Base-by-base conservation (phyloP, 2,888 invertebrate species). In the Rhingia rostrata region DNA sequence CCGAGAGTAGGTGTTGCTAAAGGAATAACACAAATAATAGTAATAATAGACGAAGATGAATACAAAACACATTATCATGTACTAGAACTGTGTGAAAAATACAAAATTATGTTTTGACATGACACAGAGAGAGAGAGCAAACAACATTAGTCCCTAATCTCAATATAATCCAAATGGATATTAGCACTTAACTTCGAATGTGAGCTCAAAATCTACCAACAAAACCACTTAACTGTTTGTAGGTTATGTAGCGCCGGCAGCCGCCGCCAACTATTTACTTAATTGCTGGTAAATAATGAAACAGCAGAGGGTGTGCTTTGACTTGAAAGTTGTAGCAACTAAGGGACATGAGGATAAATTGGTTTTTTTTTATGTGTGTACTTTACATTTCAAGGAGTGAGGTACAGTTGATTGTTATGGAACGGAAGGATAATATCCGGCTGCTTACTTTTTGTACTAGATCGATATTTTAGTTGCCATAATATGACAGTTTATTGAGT, bases 21-120 rank as follows among this genome's bases (percentile, higher is more conserved):
- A 78, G 30, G 43, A 67, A 45, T 74, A 64, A 72, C 61, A 64
- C 58, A 66, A 78, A 70, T 63, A 69, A 75, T 61, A 77, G 69
- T 75, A 74, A 51, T 43, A 56, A 41, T 3, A 64, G 51, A 54
- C 32, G 61, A 58, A 61, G 30, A 77, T 60, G 7, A 67, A 47
- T 37, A 60, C 69, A 47, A 43, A 53, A 45, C 54, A 33, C 45
- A 51, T 35, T 53, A 47, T 37, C 14, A 51, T 61, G 53, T 51
- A 56, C 35, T 56, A 56, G 41, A 30, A 7, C 60, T 58, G 67
- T 30, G 49, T 56, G 63, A 69, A 83, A 72, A 80, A 80, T 80
- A 80, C 69, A 64, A 74, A 84, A 84, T 75, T 79, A 84, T 80
- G 84, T 80, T 84, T 80, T 80, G 84, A 84, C 84, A 84, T 84